phyloP scores from a whole-genome alignment of 1,140 invertebrate species.

The Chironomus tepperi region DNA sequence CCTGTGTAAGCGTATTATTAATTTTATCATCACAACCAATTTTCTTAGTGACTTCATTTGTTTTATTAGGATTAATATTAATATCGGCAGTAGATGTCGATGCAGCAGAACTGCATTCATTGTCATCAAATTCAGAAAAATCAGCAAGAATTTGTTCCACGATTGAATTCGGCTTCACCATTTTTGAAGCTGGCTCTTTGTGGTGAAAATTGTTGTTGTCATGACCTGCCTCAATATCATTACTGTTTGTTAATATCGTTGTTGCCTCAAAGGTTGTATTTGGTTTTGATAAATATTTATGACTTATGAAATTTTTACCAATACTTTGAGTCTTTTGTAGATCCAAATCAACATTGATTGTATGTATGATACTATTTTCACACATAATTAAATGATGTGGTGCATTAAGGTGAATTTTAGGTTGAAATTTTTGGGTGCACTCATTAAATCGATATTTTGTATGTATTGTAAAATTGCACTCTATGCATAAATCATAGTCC shows the following conservation, averaged over 20 bases:
- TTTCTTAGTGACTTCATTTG: constrained; percentile 9
- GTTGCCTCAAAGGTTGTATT: not conserved
- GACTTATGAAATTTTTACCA: not conserved
- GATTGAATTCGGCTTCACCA: not conserved
- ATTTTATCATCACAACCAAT: constrained; percentile 31
- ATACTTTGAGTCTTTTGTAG: not conserved
- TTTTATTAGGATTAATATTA: not conserved
- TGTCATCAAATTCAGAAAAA: constrained; percentile 8
- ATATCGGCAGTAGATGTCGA: not conserved
- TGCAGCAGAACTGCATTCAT: not conserved
- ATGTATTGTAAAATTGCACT: constrained; percentile 39
- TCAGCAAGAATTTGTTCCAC: not conserved
- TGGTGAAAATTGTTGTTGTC: not conserved
- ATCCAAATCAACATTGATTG: constrained; percentile 37
- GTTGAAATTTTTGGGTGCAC: constrained; percentile 36
- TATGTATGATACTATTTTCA: constrained; percentile 39
- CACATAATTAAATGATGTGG: constrained; percentile 37
- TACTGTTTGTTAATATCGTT: not conserved
- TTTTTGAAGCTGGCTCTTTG: too few species aligned
- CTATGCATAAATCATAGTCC: constrained; percentile 36
- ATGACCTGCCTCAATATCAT: constrained; percentile 1
- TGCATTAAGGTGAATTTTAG: constrained; percentile 36
- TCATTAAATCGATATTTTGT: constrained; percentile 38
- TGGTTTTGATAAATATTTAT: not conserved
- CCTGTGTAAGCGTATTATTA: not conserved